Evolutionary conservation across 2,888 invertebrate genomes (phyloP).

Genomic region (Thymelicus lineola): DNA sequence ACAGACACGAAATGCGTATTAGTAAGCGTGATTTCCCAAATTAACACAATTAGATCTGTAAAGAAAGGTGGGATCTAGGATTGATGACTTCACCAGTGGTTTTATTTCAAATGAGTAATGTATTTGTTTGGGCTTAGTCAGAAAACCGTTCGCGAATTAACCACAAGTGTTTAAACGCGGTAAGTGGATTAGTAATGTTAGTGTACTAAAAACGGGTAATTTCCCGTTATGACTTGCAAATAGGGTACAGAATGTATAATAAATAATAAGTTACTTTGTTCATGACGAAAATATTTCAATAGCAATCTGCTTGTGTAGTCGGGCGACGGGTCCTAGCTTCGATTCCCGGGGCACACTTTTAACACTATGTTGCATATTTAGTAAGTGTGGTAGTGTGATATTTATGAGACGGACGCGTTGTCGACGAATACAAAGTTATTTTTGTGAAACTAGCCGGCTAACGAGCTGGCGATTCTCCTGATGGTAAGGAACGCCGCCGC

Average conservation of each 20-base stretch:
- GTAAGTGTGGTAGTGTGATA: too few relatives aligned
- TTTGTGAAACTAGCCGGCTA: too few relatives aligned
- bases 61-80: neutral
- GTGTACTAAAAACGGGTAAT: neutral
- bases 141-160: constrained; percentile 4
- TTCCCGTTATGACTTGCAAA: neutral
- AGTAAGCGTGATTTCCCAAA: neutral
- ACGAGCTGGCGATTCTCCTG: too few relatives aligned
- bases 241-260: neutral
- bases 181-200: neutral
- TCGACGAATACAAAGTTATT: too few relatives aligned
- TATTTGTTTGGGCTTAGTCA: constrained; percentile 17
- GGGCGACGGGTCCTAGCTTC: too few relatives aligned
- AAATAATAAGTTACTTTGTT: too few relatives aligned
- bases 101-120: constrained; percentile 5
- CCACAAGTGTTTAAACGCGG: neutral
- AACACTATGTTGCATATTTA: too few relatives aligned
- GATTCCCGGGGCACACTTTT: too few relatives aligned
- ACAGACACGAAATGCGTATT: neutral
- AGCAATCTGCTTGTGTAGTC: too few relatives aligned
- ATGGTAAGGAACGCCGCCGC: too few relatives aligned
- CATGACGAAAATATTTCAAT: too few relatives aligned
- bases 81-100: neutral
- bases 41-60: neutral
- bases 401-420: too few relatives aligned